Base-by-base conservation (phyloP, 1,140 invertebrate genomes). In the Metopolophium dirhodum region DNA sequence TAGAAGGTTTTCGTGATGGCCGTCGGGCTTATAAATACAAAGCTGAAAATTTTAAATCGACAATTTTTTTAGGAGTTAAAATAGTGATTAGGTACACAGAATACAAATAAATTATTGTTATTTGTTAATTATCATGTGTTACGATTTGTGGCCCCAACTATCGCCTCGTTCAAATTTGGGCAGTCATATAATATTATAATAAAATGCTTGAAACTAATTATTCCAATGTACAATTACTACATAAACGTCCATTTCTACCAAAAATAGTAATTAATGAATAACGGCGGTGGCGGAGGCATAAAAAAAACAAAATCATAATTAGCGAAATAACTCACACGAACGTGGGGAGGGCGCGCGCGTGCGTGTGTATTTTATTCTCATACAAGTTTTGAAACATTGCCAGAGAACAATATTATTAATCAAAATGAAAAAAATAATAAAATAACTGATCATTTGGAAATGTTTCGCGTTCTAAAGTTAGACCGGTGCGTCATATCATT, bases 381-480 rank as follows among this genome's bases (percentile, higher is more conserved):
- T 91, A 54, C 14, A 86, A 57, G 7, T 90, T 37, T 86, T 85
- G 82, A 93, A 93, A 51, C 22, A 45, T 6, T 23, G 77, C 91
- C 91, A 93, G 49, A 93, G 30, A 45, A 47, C 82, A 45, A 54
- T 54, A 86, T 86, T 86, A 92, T 91, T 51, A 57, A 93, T 86
- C 68, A 83, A 82, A 41, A 85, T 30, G 9, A 37, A 54, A 92
- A 47, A 35, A 47, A n/a, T n/a, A 89, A 45, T 35, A 68, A 77
- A 77, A 61, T 45, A 26, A 54, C 87, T 54, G 47, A 92, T 92
- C 68, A 14, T 83, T 93, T 41, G 91, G 47, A 86, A 23, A 92
- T 41, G 88, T 45, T 57, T 23, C 11, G 68, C 14, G 82, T 93
- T 93, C 91, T 86, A 86, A 93, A 93, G 23, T 86, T 93, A 93